phyloP scores from a whole-genome alignment of 2,888 invertebrate species.

The Rotaria magnacalcarata region DNA sequence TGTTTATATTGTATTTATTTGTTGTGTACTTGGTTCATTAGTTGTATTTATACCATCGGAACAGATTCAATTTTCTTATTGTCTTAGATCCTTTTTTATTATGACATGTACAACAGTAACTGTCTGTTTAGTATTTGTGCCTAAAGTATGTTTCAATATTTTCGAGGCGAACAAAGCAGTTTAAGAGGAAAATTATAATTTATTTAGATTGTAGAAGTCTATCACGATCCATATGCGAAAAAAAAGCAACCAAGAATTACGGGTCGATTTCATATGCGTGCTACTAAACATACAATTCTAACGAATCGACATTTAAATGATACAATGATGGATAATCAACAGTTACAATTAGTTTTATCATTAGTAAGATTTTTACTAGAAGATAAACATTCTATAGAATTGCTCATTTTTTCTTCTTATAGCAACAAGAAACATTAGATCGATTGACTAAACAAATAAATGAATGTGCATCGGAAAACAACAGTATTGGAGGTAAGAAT shows the following conservation, averaged over 20 bases:
- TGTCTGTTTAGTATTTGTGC: slow-evolving; percentile 90
- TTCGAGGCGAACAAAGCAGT: background rate
- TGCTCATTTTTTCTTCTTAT: background rate
- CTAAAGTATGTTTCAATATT: slow-evolving; percentile 69
- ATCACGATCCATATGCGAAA: background rate
- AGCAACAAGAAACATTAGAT: slow-evolving; percentile 20
- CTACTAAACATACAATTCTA: background rate
- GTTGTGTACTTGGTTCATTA: slow-evolving; percentile 95
- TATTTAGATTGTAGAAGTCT: slow-evolving; percentile 1
- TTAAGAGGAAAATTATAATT: background rate
- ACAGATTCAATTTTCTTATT: slow-evolving; percentile 82
- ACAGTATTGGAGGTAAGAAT: no score
- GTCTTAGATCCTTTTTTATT: slow-evolving; percentile 91
- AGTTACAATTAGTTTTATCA: background rate
- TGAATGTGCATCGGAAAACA: background rate
- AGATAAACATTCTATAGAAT: no score
- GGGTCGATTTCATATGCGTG: background rate
- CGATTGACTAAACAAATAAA: background rate
- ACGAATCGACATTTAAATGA: background rate
- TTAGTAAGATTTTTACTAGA: background rate
- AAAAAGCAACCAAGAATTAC: background rate
- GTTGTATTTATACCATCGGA: slow-evolving; percentile 89
- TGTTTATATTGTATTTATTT: slow-evolving; percentile 96
- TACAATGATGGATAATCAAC: background rate
- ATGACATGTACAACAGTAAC: slow-evolving; percentile 98